A percentile compares a stretch with the other conserved stretches of the same genome.
phyloP scores from a whole-genome alignment of 2,113 vertebrate genomes.

The Thryonomys swinderianus region DNA sequence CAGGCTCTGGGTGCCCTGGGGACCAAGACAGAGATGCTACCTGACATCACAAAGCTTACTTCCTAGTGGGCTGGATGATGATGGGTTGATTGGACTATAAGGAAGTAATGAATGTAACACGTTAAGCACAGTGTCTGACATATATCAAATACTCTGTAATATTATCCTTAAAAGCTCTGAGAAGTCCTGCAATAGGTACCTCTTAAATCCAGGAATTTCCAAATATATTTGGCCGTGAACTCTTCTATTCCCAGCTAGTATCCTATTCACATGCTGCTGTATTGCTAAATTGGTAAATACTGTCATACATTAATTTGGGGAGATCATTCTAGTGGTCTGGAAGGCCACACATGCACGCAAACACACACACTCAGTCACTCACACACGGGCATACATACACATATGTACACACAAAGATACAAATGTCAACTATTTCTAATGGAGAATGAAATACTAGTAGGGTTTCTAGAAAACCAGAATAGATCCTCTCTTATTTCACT shows the following conservation, averaged over 20 bases:
- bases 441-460: neutral
- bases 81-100: too few species aligned
- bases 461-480: neutral
- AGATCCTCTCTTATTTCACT: neutral
- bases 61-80: neutral
- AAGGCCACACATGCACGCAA: too few species aligned
- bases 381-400: neutral
- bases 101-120: neutral
- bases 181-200: neutral
- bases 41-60: neutral
- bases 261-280: neutral
- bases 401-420: neutral
- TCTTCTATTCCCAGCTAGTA: neutral
- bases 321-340: too few species aligned
- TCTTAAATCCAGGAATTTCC: neutral
- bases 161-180: neutral
- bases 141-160: neutral
- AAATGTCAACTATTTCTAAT: neutral
- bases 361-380: too few species aligned
- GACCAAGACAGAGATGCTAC: neutral
- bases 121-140: neutral
- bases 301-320: too few species aligned
- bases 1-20: neutral
- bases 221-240: neutral
- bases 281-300: neutral